Conservation (phyloP, 2,113 vertebrate genomes). For the Pseudorasbora parva region DNA sequence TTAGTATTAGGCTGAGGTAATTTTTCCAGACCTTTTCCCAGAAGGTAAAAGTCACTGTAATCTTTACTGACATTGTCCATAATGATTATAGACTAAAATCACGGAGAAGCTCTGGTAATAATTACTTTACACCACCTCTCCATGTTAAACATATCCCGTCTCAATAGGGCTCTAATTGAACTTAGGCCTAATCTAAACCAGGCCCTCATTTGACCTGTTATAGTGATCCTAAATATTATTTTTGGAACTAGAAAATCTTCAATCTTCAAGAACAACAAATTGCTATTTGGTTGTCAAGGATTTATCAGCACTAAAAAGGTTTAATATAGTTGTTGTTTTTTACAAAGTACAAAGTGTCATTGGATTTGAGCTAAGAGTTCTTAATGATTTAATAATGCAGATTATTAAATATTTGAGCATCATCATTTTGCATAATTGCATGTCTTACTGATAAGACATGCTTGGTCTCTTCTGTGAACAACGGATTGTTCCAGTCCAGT, state of each 20-base stretch:
- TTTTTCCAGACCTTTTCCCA: too few relatives aligned
- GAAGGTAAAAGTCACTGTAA: too few relatives aligned
- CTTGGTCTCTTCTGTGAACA: constrained; percentile 58
- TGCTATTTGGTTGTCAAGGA: not conserved
- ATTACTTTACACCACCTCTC: too few relatives aligned
- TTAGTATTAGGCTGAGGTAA: too few relatives aligned
- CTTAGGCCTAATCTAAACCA: too few relatives aligned
- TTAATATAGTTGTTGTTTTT: not conserved
- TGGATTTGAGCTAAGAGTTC: not conserved
- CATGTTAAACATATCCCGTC: too few relatives aligned
- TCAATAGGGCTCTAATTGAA: too few relatives aligned
- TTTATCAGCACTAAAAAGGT: not conserved
- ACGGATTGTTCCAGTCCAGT: constrained; percentile 4
- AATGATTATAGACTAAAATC: too few relatives aligned
- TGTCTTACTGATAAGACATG: constrained; percentile 65
- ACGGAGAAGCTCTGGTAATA: too few relatives aligned
- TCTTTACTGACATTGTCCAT: too few relatives aligned
- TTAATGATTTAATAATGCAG: not conserved
- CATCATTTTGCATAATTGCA: constrained; percentile 58
- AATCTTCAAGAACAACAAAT: not conserved
- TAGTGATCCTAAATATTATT: not conserved
- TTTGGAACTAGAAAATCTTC: not conserved
- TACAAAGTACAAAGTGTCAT: not conserved
- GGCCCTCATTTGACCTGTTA: not conserved
- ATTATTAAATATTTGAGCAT: not conserved